Evolutionary conservation across 2,113 vertebrate species (phyloP).

Genomic region (Mandrillus leucophaeus): DNA sequence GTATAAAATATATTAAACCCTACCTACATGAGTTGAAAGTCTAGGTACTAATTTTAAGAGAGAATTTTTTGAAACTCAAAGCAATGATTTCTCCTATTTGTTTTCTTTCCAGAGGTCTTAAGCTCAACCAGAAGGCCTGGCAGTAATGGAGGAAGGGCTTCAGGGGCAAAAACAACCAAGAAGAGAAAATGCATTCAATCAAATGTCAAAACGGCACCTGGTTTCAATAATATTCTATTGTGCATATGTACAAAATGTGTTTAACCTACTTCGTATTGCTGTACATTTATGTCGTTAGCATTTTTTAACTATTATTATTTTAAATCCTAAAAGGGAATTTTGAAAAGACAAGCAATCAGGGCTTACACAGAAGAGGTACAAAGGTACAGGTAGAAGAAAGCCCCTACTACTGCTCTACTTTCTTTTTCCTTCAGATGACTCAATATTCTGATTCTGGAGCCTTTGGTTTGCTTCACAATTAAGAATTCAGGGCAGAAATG

Average conservation of each 20-base stretch:
- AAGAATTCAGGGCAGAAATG: neutral
- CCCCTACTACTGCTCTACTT: neutral
- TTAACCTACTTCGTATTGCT: neutral
- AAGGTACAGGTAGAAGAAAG: neutral
- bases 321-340: neutral
- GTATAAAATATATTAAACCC: neutral
- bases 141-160: neutral
- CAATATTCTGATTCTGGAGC: neutral
- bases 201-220: neutral
- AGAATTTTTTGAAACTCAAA: neutral
- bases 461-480: neutral
- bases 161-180: neutral
- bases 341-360: neutral
- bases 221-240: neutral
- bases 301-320: neutral
- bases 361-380: neutral
- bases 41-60: neutral
- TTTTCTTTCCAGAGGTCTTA: neutral
- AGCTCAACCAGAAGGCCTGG: neutral
- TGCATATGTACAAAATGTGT: neutral
- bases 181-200: neutral
- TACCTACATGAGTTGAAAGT: neutral
- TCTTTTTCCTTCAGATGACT: neutral
- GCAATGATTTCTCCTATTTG: neutral
- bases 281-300: neutral